Conservation (phyloP, 2,797 vertebrate species). For the Ispidina lecontei region DNA sequence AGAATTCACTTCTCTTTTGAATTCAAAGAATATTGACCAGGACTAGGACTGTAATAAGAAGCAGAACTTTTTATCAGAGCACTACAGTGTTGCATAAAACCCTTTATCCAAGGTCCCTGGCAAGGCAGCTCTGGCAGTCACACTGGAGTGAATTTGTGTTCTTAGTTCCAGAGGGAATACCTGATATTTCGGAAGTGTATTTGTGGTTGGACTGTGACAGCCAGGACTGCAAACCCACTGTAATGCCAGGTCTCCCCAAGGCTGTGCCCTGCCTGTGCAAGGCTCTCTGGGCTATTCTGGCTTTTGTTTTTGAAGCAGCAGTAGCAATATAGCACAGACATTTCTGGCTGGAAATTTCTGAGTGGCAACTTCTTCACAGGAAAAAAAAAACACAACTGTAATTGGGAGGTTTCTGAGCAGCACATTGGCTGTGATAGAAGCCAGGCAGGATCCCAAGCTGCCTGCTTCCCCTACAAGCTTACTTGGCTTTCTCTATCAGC, state of each 20-base stretch:
- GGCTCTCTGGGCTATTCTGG: background rate
- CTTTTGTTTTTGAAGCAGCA: background rate
- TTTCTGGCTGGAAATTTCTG: background rate
- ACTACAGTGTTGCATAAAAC: background rate
- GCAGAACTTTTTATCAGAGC: background rate
- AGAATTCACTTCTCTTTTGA: background rate
- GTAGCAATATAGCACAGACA: background rate
- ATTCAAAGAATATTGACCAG: background rate
- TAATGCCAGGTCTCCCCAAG: background rate
- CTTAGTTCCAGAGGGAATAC: background rate
- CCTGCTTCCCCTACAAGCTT: background rate
- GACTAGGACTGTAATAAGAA: background rate
- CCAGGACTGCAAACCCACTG: background rate
- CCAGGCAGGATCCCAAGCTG: background rate
- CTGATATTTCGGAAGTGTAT: background rate
- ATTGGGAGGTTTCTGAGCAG: constrained; percentile 13
- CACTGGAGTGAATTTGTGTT: background rate
- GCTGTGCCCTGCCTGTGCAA: background rate
- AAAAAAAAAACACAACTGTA: background rate
- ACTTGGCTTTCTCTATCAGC: background rate
- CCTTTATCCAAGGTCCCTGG: background rate
- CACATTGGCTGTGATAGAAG: background rate
- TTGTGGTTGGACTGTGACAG: background rate
- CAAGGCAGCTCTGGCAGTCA: background rate
- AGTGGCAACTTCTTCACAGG: background rate